Evolutionary conservation across 2,797 vertebrate species (phyloP).

Genomic region (Vultur gryphus): DNA sequence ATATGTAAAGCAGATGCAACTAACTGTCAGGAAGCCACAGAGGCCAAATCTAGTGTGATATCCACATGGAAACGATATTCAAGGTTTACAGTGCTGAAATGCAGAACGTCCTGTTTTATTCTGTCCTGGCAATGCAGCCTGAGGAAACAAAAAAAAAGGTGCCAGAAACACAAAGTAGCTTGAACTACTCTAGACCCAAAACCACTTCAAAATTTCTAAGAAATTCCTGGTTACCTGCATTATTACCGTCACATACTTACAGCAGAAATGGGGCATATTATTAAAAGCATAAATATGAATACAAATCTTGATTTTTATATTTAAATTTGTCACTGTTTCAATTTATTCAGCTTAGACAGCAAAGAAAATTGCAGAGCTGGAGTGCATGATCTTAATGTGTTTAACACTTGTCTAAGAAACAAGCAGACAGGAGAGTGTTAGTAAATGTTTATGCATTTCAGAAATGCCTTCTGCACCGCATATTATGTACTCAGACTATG

Average conservation of each 20-base stretch:
- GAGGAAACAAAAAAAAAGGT: neutral
- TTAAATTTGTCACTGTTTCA: neutral
- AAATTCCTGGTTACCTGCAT: neutral
- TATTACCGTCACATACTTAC: neutral
- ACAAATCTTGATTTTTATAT: neutral
- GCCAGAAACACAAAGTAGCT: neutral
- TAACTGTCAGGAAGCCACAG: neutral
- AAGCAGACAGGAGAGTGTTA: constrained; percentile 33
- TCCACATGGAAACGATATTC: neutral
- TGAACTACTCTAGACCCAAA: neutral
- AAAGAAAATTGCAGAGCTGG: constrained; percentile 8
- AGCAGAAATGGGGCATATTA: neutral
- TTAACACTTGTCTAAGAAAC: constrained; percentile 34
- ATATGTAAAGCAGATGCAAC: neutral
- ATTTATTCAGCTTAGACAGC: neutral
- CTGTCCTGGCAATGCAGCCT: neutral
- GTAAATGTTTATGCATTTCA: constrained; percentile 70
- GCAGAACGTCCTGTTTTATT: neutral
- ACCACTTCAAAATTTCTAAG: neutral
- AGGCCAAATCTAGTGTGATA: neutral
- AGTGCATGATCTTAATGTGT: neutral
- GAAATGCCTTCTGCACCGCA: constrained; percentile 62
- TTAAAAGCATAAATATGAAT: neutral
- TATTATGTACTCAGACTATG: neutral
- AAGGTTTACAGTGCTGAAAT: neutral